Conservation (phyloP, 2,797 vertebrate genomes). For the Pteropus rufus region DNA sequence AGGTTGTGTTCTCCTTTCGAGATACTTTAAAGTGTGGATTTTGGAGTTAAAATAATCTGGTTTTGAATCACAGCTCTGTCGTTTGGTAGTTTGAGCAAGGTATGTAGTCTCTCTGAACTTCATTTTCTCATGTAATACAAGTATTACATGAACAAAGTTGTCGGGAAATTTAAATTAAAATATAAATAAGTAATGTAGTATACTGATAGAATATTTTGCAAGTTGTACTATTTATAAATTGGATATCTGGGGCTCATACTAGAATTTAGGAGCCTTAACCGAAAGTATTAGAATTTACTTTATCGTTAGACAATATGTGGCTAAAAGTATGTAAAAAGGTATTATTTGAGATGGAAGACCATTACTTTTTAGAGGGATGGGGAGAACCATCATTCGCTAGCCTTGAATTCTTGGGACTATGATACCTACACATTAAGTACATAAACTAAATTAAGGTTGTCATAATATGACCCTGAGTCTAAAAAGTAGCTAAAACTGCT, state of each 20-base stretch:
- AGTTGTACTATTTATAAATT: neutral
- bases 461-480: neutral
- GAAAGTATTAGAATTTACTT: neutral
- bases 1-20: neutral
- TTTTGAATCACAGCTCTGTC: neutral
- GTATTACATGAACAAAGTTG: neutral
- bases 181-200: neutral
- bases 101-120: neutral
- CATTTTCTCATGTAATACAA: neutral
- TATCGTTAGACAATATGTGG: neutral
- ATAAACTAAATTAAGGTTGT: neutral
- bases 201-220: neutral
- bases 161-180: conserved; percentile 13
- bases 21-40: neutral
- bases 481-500: neutral
- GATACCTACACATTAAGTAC: neutral
- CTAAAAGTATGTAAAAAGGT: neutral
- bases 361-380: neutral
- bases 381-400: neutral
- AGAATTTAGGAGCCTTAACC: neutral
- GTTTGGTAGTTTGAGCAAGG: neutral
- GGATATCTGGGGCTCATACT: neutral
- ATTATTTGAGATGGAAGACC: neutral
- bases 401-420: neutral
- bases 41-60: neutral